Conservation (phyloP, 1,140 invertebrate species). For the Achatina immaculata region DNA sequence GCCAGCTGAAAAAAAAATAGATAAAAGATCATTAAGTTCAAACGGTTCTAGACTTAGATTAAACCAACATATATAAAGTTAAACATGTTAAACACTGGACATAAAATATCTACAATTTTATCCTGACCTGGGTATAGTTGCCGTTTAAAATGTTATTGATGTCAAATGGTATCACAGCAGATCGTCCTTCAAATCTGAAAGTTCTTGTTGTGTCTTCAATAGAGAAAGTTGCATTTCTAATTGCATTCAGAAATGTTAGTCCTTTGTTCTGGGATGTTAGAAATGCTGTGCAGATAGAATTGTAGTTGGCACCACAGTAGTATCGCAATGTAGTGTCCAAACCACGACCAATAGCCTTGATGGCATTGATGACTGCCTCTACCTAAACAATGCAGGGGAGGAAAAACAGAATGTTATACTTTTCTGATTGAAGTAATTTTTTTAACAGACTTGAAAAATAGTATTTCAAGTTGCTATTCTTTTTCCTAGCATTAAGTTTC, state of each 20-base stretch:
- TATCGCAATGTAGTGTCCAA: conserved; percentile 55
- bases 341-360: conserved; percentile 58
- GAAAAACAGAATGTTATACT: background rate
- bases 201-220: conserved; percentile 43
- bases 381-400: conserved; percentile 8
- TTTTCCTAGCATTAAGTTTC: too few relatives aligned
- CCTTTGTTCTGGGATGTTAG: conserved; percentile 51
- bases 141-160: conserved; percentile 41
- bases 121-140: background rate
- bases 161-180: conserved; percentile 47
- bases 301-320: conserved; percentile 59
- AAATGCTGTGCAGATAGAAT: conserved; percentile 56
- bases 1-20: too few relatives aligned
- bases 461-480: too few relatives aligned
- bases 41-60: too few relatives aligned
- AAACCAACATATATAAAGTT: too few relatives aligned
- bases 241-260: conserved; percentile 53
- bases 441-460: too few relatives aligned
- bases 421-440: too few relatives aligned
- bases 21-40: too few relatives aligned
- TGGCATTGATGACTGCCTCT: conserved; percentile 54
- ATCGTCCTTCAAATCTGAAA: conserved; percentile 50
- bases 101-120: too few relatives aligned
- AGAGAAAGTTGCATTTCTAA: conserved; percentile 50
- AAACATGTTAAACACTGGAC: too few relatives aligned